Evolutionary conservation across 23 tunicate genomes (phyloP).

Genomic region (Pegea sp.): DNA sequence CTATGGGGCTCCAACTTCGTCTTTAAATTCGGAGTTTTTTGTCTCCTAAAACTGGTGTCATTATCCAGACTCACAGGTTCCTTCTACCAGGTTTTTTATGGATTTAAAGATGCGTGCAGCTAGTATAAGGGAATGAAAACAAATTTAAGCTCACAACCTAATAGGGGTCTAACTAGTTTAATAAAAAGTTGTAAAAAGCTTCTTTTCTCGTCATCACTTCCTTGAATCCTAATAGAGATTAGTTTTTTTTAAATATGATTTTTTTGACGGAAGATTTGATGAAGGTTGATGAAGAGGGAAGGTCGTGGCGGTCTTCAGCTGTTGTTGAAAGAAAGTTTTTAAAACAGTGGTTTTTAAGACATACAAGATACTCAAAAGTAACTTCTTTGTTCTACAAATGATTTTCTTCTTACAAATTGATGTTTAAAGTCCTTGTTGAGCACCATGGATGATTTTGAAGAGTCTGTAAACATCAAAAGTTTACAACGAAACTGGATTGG

Average conservation of each 20-base stretch:
- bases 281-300: conserved; percentile 74
- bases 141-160: too few relatives aligned
- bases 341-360: conserved; percentile 75
- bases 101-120: too few relatives aligned
- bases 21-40: too few relatives aligned
- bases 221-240: too few relatives aligned
- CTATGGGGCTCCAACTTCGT: too few relatives aligned
- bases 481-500: conserved; percentile 92
- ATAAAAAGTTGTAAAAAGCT: too few relatives aligned
- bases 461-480: conserved; percentile 44
- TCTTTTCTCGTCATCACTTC: too few relatives aligned
- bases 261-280: neutral
- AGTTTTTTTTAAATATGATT: neutral
- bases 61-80: too few relatives aligned
- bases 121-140: too few relatives aligned
- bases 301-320: conserved; percentile 86
- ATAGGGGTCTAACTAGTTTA: too few relatives aligned
- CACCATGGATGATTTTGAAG: conserved; percentile 33
- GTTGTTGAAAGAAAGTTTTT: conserved; percentile 40
- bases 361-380: conserved; percentile 49
- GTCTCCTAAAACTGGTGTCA: too few relatives aligned
- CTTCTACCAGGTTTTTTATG: too few relatives aligned
- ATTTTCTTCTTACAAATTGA: neutral
- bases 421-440: conserved; percentile 31
- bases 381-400: neutral